phyloP scores from a whole-genome alignment of 2,113 vertebrate genomes.

The Charina bottae region DNA sequence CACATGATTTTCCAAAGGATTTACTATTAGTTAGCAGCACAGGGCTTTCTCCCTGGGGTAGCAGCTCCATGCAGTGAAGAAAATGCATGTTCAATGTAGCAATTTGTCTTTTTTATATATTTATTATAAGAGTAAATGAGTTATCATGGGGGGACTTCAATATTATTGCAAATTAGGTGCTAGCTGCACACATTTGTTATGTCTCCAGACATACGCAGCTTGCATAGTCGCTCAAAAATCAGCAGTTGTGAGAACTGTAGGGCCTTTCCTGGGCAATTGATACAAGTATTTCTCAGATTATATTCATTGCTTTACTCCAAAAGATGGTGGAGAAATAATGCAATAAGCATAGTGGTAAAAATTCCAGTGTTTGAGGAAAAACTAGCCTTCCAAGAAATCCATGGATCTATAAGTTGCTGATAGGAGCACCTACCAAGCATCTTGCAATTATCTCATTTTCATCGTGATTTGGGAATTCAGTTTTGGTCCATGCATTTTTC shows the following conservation, averaged over 20 bases:
- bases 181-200: slow-evolving; percentile 80
- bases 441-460: slow-evolving; percentile 49
- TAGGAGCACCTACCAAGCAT: slow-evolving; percentile 34
- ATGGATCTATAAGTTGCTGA: slow-evolving; percentile 56
- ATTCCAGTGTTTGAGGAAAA: slow-evolving; percentile 61
- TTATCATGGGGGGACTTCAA: slow-evolving; percentile 83
- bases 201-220: slow-evolving; percentile 74
- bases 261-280: slow-evolving; percentile 59
- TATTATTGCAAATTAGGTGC: slow-evolving; percentile 85
- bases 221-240: slow-evolving; percentile 73
- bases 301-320: slow-evolving; percentile 7
- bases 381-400: slow-evolving; percentile 54
- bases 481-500: slow-evolving; percentile 30
- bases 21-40: slow-evolving; percentile 83
- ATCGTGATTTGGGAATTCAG: slow-evolving; percentile 61
- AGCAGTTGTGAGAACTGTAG: slow-evolving; percentile 62
- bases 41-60: slow-evolving; percentile 80
- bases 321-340: slow-evolving; percentile 51
- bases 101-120: slow-evolving; percentile 91
- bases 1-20: slow-evolving; percentile 86
- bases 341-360: slow-evolving; percentile 61
- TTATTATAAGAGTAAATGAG: slow-evolving; percentile 88
- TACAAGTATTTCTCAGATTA: slow-evolving; percentile 40
- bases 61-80: slow-evolving; percentile 82
- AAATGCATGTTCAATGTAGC: slow-evolving; percentile 84